Evolutionary conservation across 37 sponge, comb jelly and placozoan species (phyloP).

Genomic region (Tethya wilhelma): DNA sequence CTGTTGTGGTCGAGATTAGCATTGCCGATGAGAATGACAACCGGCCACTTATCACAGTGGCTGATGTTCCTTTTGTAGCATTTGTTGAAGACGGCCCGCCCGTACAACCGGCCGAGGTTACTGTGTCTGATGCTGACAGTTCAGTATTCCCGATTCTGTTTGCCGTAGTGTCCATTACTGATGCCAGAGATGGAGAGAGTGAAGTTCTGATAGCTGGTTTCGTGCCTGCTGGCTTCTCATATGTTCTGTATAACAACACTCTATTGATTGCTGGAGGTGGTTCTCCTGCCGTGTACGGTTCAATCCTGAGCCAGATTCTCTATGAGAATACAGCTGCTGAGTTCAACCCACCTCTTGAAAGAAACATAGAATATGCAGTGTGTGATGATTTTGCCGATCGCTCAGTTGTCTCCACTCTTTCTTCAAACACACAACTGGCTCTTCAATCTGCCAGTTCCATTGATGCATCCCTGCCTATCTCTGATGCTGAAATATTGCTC

Average conservation of each 20-base stretch:
- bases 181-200: constrained; percentile 43
- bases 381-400: constrained; percentile 33
- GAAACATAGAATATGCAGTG: constrained; percentile 61
- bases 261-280: constrained; percentile 56
- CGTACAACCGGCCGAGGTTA: constrained; percentile 36
- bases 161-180: constrained; percentile 42
- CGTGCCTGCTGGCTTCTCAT: constrained; percentile 36
- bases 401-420: neutral
- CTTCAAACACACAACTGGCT: constrained; percentile 28
- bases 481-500: constrained; percentile 8
- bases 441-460: neutral
- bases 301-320: constrained; percentile 23
- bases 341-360: constrained; percentile 41
- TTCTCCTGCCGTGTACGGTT: constrained; percentile 18
- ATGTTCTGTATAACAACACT: constrained; percentile 15
- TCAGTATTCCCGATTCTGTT: constrained; percentile 37
- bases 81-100: constrained; percentile 53
- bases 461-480: neutral
- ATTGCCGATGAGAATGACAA: constrained; percentile 77
- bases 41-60: constrained; percentile 29
- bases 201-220: neutral
- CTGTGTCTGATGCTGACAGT: constrained; percentile 52
- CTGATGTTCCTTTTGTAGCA: neutral
- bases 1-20: constrained; percentile 37
- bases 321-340: constrained; percentile 62